These are phyloP conservation scores for Brachyptera putata DNA, from an alignment of 2,888 invertebrate genomes.

Conservation along the genomic window DNA sequence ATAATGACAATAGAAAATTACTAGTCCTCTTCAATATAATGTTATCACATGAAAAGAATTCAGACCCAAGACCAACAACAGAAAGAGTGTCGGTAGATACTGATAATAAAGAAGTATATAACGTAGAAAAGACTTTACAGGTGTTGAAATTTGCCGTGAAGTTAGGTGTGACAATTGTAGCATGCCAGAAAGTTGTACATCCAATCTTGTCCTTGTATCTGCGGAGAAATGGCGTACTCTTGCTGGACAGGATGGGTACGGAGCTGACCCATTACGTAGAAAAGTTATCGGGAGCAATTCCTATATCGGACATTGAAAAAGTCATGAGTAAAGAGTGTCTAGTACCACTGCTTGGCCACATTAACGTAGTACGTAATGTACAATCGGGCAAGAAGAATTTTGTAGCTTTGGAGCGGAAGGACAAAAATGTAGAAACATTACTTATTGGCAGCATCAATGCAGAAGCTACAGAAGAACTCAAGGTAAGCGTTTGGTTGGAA, in stretches of 20 bases:
- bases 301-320: slow-evolving; percentile 13
- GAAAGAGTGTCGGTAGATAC: not conserved
- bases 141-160: slow-evolving; percentile 22
- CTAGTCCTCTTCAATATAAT: slow-evolving; percentile 26
- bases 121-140: slow-evolving; percentile 4
- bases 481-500: slow-evolving; percentile 24
- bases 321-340: not conserved
- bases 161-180: slow-evolving; percentile 25
- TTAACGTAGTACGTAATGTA: slow-evolving; percentile 13
- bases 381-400: slow-evolving; percentile 12
- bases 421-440: slow-evolving; percentile 20
- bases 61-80: not conserved
- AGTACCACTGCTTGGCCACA: slow-evolving; percentile 9
- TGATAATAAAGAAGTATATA: not conserved
- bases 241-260: slow-evolving; percentile 28
- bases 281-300: slow-evolving; percentile 24
- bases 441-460: slow-evolving; percentile 16
- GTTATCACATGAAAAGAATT: slow-evolving; percentile 21
- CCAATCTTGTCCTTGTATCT: slow-evolving; percentile 18
- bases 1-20: slow-evolving; percentile 7
- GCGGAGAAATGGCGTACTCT: slow-evolving; percentile 25
- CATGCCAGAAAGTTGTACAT: slow-evolving; percentile 31
- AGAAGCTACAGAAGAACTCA: slow-evolving; percentile 26
- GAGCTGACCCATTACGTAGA: slow-evolving; percentile 19
- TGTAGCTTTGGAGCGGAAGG: slow-evolving; percentile 18